Evolutionary conservation across 53 echinoderm and acorn worm genomes (phyloP), one percentile per base, ranked within the genome.

Genomic region (Mesocentrotus franciscanus): DNA sequence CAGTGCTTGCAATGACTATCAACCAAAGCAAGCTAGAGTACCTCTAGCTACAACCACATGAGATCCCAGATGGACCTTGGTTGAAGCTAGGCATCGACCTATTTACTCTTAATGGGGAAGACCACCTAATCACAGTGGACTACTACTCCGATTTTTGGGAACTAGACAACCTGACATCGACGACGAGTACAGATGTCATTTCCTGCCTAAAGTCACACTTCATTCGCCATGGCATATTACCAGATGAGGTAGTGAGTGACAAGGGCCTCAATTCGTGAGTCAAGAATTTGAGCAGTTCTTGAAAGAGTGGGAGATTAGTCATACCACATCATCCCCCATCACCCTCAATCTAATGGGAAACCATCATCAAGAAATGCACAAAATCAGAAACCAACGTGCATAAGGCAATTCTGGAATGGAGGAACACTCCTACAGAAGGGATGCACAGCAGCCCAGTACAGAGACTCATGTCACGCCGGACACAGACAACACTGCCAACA

Each of bases 401-500:
- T 26, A 70, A 70, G 26, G 84, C 84, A 49, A 84, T 84, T 24
- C 24, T 84, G 26, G 36, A 84, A 24, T 84, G 84, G 84, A 84
- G 84, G 8, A 84, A 84, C 84, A 84, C 78, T 78, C 78, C 78
- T 78, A 78, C 78, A 24, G 78, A 13, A 26, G 89, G 57, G 26
- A 89, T 56, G 89, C 89, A 89, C 57, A 89, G 89, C 89, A 89
- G 89, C 42, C 89, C 57, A 89, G 89, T 89, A 56, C 89, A 89
- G 42, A 32, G 57, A 56, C 89, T 89, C 34, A 39, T 89, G 89
- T 89, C 89, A 56, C 57, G 42, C 11, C 89, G 57, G n/a, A 78
- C 29, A 34, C 78, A 78, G 78, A 78, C 78, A 78, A 78, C 78
- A 78, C 34, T 78, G 34, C 78, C 78, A 27, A 27, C 78, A 78